Base-by-base conservation (phyloP, 2,113 vertebrate genomes). In the Picathartes gymnocephalus region DNA sequence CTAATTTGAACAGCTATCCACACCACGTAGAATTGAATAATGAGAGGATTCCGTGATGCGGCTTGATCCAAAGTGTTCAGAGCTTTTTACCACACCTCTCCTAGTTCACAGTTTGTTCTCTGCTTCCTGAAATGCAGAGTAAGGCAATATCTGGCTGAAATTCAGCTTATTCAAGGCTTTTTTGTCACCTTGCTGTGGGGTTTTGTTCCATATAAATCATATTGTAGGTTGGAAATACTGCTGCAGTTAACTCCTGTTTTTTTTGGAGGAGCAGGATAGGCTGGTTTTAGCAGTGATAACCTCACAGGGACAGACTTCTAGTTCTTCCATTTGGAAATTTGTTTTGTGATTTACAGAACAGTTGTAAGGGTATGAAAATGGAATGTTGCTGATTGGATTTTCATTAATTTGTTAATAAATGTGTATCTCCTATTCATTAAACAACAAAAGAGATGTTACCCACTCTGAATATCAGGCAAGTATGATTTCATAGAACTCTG, bases 221-320 rank as follows among this genome's bases (percentile, higher is more conserved):
- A 6, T 5, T n/a, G 7, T 14, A 50, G 40, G 19, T 11, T 77
- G 93, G 76, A 88, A 56, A 54, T 51, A 54, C 58, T 95, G 95
- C 97, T 97, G 92, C 97, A 97, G 96, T 97, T 95, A 94, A 97
- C 96, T 97, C 90, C 94, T 93, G 96, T 3, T 27, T 97, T 91
- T 92, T 98, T 97, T 97, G 72, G 97, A 98, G 97, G 98, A 98
- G 91, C 96, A 77, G 97, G 97, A 96, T 95, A 97, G 97, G 95
- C 98, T 98, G 97, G 54, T 97, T 53, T 97, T 94, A 98, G 97
- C 96, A 97, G 95, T 6, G 39, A 96, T 95, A 92, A 96, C 96
- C 97, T 96, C 84, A 69, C 94, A 94, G 96, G 96, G 96, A 93
- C 98, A 98, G 98, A 98, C 98, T 98, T 97, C 97, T 98, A 97